A percentile compares a stretch with the other conserved stretches of the same genome.
Evolutionary conservation across 2,113 vertebrate species (phyloP).

Genomic region (Centropus unirufus): DNA sequence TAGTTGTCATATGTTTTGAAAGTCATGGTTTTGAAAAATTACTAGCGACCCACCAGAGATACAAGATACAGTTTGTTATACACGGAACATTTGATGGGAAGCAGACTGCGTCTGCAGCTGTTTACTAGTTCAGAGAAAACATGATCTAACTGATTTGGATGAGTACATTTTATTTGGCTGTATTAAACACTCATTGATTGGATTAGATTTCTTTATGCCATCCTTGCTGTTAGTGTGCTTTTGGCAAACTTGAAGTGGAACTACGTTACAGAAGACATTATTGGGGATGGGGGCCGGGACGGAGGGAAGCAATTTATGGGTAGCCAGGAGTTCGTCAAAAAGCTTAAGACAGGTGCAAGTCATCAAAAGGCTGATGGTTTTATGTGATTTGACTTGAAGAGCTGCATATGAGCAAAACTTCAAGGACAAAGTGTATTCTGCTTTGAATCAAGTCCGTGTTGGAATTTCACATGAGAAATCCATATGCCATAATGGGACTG

Average conservation of each 20-base stretch:
- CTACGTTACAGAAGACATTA: background rate
- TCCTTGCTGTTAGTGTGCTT: background rate
- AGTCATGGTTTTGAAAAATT: constrained; percentile 69
- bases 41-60: constrained; percentile 66
- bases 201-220: constrained; percentile 8
- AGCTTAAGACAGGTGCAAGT: constrained; percentile 31
- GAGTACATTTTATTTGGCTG: constrained; percentile 68
- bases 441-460: constrained; percentile 57
- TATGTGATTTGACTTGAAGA: constrained; percentile 26
- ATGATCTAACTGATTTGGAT: constrained; percentile 33
- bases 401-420: constrained; percentile 9
- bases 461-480: constrained; percentile 40
- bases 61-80: constrained; percentile 64
- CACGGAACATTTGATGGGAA: constrained; percentile 66
- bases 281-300: no score
- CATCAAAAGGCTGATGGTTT: constrained; percentile 31
- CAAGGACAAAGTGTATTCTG: constrained; percentile 6
- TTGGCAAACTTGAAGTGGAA: background rate
- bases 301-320: background rate
- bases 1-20: constrained; percentile 67
- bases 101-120: constrained; percentile 72
- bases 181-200: constrained; percentile 35
- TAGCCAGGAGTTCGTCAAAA: background rate
- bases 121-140: constrained; percentile 73
- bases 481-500: background rate